Evolutionary conservation across 2,113 vertebrate species (phyloP), one percentile per base, ranked within the genome.

Genomic region (Notothenia coriiceps): DNA sequence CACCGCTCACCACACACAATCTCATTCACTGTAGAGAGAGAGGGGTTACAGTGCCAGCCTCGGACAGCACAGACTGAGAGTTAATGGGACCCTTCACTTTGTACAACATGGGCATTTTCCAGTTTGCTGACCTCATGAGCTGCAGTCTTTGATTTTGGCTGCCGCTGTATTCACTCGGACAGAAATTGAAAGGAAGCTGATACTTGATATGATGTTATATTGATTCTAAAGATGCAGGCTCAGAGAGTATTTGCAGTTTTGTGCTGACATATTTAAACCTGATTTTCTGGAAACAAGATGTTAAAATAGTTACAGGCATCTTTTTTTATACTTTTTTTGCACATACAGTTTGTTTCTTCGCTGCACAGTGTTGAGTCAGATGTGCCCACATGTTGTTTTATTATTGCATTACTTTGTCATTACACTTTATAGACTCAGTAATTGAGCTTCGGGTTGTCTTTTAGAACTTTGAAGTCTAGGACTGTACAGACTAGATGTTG

Each of bases 41-140:
- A 11, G 43, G 35, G 35, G 35, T 40, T 40, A 40, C 35, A 40
- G 35, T 40, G 35, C 35, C 35, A 40, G 35, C 35, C 35, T 40
- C 35, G 35, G 35, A 40, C 35, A 40, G 35, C 35, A 40, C 35
- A 40, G 35, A 40, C 35, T 8, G 35, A 40, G 60, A 81, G 60
- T 86, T 79, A 72, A 80, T 70, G 55, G 79, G 77, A 86, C 80
- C 11, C 76, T 85, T 87, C 61, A 80, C 67, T 74, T 43, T 46
- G 70, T 49, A 61, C 61, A 66, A 68, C 62, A 55, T 76, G 71
- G 75, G n/a, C 35, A 8, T 60, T 80, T 80, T 85, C 81, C 70
- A 77, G 60, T 60, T 70, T 54, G 72, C n/a, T 85, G 83, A 86
- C 75, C 74, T 86, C 72, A 74, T 77, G 63, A 57, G 52, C 49